Evolutionary conservation across 2,113 vertebrate species (phyloP).

Genomic region (Mus spicilegus): DNA sequence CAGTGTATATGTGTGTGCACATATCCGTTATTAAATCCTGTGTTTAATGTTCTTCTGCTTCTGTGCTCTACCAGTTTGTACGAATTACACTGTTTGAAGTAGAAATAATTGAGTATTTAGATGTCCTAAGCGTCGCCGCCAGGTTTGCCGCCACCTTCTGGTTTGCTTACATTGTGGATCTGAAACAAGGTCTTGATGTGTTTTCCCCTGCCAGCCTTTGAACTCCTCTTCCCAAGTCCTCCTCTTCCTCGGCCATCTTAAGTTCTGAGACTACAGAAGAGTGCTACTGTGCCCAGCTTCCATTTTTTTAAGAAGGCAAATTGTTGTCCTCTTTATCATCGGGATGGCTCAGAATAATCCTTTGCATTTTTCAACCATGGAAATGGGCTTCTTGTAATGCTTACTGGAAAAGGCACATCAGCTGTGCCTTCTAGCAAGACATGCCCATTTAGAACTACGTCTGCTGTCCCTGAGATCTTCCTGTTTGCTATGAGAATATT

Average conservation of each 20-base stretch:
- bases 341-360: background rate
- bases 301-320: background rate
- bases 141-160: background rate
- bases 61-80: background rate
- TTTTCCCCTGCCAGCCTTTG: background rate
- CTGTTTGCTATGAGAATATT: background rate
- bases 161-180: background rate
- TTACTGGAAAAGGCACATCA: background rate
- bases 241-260: background rate
- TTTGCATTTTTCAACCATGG: background rate
- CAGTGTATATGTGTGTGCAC: background rate
- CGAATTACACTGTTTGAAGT: slow-evolving; percentile 7
- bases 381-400: background rate
- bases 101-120: slow-evolving; percentile 19
- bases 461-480: background rate
- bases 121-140: background rate
- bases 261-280: background rate
- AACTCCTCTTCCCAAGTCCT: background rate
- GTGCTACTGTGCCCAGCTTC: background rate
- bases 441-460: rapidly evolving
- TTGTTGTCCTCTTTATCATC: background rate
- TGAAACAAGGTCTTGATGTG: background rate
- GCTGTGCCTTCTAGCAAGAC: no score
- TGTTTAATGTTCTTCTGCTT: background rate
- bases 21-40: background rate